These are phyloP conservation scores for Drosophila ercepeae DNA, from an alignment of 1,140 invertebrate species.

Conservation along the genomic window DNA sequence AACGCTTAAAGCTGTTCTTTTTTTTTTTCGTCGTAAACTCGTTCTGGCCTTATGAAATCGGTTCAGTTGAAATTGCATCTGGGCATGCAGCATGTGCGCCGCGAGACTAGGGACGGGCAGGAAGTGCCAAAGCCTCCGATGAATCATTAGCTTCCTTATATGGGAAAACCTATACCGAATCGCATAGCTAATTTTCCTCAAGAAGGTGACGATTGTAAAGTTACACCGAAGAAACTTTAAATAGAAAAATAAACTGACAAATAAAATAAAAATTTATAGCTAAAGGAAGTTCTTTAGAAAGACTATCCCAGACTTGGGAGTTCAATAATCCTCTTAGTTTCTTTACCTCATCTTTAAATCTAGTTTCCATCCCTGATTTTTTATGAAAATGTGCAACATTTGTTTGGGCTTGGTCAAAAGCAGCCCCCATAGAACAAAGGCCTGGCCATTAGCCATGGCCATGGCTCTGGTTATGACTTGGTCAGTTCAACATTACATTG, in stretches of 20 bases:
- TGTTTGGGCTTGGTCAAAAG: conserved; percentile 71
- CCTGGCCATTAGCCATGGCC: conserved; percentile 59
- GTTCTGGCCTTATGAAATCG: conserved; percentile 58
- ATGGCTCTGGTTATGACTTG: conserved; percentile 63
- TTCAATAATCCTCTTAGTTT: not conserved
- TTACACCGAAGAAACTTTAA: no score
- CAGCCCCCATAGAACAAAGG: conserved; percentile 68
- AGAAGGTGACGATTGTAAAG: not conserved
- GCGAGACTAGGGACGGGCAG: conserved; percentile 42
- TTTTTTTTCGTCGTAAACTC: conserved; percentile 55
- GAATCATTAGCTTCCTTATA: conserved; percentile 37
- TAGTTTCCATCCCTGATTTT: conserved; percentile 50
- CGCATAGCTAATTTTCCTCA: not conserved
- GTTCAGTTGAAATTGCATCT: conserved; percentile 56
- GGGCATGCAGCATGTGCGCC: conserved; percentile 37
- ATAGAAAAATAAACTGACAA: not conserved
- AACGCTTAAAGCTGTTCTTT: conserved; percentile 48
- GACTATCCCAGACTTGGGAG: no score
- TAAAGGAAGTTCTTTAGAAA: not conserved
- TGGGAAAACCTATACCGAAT: conserved; percentile 9
- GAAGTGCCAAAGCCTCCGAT: conserved; percentile 25
- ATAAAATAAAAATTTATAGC: not conserved
- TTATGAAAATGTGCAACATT: conserved; percentile 65
- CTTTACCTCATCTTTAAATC: not conserved
- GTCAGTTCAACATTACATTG: conserved; percentile 44